phyloP scores from a whole-genome alignment of 2,797 vertebrate genomes.

The Enteromius paludinosus region DNA sequence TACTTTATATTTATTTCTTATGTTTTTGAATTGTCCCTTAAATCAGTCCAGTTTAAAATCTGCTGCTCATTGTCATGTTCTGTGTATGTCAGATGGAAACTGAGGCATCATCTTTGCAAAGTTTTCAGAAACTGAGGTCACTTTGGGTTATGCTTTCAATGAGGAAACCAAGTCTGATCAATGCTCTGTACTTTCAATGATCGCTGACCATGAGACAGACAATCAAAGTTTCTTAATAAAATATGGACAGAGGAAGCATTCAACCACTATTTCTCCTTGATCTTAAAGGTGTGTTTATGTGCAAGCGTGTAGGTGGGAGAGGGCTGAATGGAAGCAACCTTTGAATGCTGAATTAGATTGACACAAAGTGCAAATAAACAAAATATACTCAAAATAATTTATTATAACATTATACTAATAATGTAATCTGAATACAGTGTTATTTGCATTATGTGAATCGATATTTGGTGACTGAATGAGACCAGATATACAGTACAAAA shows the following conservation, averaged over 20 bases:
- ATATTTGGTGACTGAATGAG: background rate
- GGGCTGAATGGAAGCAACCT: background rate
- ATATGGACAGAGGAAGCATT: slow-evolving; percentile 21
- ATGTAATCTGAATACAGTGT: background rate
- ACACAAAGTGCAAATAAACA: background rate
- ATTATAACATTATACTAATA: too few relatives aligned
- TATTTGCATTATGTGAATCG: background rate
- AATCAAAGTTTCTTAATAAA: slow-evolving; percentile 1
- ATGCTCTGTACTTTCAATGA: slow-evolving; percentile 2
- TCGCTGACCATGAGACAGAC: slow-evolving; percentile 30
- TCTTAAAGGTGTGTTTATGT: background rate
- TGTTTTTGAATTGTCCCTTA: background rate
- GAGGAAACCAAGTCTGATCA: background rate
- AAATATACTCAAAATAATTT: background rate
- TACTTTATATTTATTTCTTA: background rate
- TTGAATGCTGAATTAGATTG: background rate
- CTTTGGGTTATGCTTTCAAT: background rate
- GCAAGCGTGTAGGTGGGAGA: background rate
- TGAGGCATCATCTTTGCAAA: background rate
- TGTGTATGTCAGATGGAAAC: slow-evolving; percentile 4
- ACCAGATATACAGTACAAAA: background rate
- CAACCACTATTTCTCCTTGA: background rate
- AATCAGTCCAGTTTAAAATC: background rate
- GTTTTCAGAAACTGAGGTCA: background rate
- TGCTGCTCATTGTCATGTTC: background rate